Evolutionary conservation across 2,113 vertebrate genomes (phyloP).

Genomic region (Hippocampus zosterae): DNA sequence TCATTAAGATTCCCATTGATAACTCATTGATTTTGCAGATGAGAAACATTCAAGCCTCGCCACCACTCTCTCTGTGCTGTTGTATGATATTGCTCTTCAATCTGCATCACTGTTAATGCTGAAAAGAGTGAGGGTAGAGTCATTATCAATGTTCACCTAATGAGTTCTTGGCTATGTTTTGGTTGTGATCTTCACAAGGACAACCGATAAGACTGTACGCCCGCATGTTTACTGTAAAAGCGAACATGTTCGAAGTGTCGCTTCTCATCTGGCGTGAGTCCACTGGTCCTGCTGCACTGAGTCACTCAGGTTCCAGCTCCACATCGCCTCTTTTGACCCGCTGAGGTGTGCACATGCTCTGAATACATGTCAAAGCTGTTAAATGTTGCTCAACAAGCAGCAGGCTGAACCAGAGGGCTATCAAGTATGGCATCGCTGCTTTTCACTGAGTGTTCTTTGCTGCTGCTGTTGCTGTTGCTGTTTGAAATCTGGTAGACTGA

Average conservation of each 20-base stretch:
- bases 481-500: slow-evolving; percentile 31
- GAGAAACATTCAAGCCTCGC: background rate
- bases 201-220: background rate
- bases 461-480: slow-evolving; percentile 5
- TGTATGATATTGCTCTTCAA: background rate
- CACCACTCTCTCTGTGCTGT: background rate
- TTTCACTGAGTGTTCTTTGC: slow-evolving; percentile 4
- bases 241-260: slow-evolving; percentile 44
- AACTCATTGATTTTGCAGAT: background rate
- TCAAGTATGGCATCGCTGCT: slow-evolving; percentile 19
- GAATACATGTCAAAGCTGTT: slow-evolving; percentile 64
- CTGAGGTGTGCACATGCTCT: slow-evolving; percentile 28
- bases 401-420: slow-evolving; percentile 7
- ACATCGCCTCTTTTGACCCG: slow-evolving; percentile 16
- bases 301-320: slow-evolving; percentile 16
- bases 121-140: background rate
- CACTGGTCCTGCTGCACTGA: slow-evolving; percentile 10
- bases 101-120: background rate
- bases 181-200: slow-evolving; percentile 9
- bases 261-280: slow-evolving; percentile 47
- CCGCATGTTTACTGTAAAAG: background rate
- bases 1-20: background rate
- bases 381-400: slow-evolving; percentile 41
- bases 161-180: slow-evolving; percentile 7
- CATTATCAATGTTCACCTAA: background rate